Percentiles rank a stretch among this genome's conserved stretches.
phyloP scores from a whole-genome alignment of 2,797 vertebrate genomes.

The Aulostomus chinensis region DNA sequence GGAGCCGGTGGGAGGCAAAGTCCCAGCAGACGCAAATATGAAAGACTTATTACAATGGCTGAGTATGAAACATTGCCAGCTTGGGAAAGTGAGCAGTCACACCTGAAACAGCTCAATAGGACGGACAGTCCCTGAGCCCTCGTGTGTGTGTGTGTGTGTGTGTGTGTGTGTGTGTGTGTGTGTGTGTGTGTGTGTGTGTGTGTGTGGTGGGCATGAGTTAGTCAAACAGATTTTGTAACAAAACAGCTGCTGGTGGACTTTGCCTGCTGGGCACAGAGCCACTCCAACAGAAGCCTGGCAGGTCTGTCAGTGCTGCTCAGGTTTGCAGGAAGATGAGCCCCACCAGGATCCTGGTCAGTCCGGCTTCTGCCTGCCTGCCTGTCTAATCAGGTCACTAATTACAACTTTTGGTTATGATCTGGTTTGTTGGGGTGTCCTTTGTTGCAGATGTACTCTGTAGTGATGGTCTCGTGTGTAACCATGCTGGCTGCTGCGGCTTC shows the following conservation, averaged over 20 bases:
- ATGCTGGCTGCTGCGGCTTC: neutral
- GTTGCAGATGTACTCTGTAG: neutral
- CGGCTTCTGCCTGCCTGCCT: neutral
- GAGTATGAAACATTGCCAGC: too few species aligned
- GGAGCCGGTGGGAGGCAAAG: too few species aligned
- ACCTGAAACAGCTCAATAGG: too few species aligned
- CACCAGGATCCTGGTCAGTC: conserved; percentile 9
- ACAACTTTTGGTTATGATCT: neutral
- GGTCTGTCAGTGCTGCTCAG: neutral
- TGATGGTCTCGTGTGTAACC: neutral
- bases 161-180: conserved; percentile 2
- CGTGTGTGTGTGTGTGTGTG: too few species aligned
- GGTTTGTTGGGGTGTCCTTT: neutral
- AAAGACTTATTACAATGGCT: too few species aligned
- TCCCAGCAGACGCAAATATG: too few species aligned
- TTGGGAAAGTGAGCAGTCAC: too few species aligned
- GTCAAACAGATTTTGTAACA: conserved; percentile 20
- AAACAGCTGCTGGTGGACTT: conserved; percentile 28
- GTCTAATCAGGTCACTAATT: too few species aligned
- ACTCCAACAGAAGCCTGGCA: neutral
- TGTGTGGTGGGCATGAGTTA: conserved; percentile 4
- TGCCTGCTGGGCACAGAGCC: conserved; percentile 11
- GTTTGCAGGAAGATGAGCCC: conserved; percentile 14
- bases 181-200: conserved; percentile 1
- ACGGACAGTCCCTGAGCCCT: too few species aligned